Percentiles rank a stretch among this genome's conserved stretches.
These are phyloP conservation scores for Tricholauxania praeusta DNA, from an alignment of 2,888 invertebrate species.

Conservation along the genomic window DNA sequence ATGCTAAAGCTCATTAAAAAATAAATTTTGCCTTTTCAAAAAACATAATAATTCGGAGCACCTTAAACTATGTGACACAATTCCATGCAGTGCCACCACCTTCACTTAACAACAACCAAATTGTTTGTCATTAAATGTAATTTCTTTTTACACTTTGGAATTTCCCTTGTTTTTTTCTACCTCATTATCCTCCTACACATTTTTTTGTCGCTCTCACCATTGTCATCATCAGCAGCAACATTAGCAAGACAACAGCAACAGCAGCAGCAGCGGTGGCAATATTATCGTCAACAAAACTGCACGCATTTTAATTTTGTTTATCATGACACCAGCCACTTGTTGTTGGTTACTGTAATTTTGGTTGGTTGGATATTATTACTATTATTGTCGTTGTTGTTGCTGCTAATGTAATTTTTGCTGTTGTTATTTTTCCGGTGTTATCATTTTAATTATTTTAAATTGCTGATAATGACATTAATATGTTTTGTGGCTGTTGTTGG, in stretches of 20 bases:
- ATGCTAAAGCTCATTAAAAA: no score
- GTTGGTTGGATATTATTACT: background rate
- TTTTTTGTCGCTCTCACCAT: no score
- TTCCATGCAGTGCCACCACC: background rate
- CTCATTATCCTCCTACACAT: background rate
- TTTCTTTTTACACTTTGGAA: background rate
- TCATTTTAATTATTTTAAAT: background rate
- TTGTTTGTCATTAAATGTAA: conserved; percentile 14
- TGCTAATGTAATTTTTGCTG: background rate
- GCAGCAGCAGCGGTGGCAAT: no score
- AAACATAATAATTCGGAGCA: no score
- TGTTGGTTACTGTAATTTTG: conserved; percentile 22
- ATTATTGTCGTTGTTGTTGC: background rate
- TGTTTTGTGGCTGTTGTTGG: background rate
- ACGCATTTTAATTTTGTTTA: conserved; percentile 23
- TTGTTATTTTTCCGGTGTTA: background rate
- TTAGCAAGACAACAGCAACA: no score
- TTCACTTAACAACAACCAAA: background rate
- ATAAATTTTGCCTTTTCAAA: no score
- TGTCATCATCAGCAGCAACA: no score
- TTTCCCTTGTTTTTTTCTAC: background rate
- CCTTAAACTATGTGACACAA: no score
- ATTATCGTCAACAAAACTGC: background rate
- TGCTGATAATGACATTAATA: background rate
- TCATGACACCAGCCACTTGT: conserved; percentile 27